phyloP scores from a whole-genome alignment of 2,113 vertebrate genomes.

The Tyrannus savana region DNA sequence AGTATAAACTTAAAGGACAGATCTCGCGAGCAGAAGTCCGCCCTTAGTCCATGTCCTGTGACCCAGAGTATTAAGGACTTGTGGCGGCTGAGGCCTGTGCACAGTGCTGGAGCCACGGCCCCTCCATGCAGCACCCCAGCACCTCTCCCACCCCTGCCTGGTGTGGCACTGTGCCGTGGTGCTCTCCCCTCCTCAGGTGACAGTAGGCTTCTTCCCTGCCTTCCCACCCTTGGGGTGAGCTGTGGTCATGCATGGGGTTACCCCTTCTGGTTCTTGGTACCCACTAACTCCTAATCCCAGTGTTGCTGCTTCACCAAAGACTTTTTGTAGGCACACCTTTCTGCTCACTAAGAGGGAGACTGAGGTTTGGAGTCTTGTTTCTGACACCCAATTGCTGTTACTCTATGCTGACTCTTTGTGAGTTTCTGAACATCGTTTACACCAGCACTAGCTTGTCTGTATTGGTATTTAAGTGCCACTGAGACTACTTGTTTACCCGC shows the following conservation, averaged over 20 bases:
- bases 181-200: neutral
- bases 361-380: neutral
- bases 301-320: neutral
- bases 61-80: neutral
- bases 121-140: neutral
- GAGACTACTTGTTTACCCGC: neutral
- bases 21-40: neutral
- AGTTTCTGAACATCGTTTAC: neutral
- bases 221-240: accelerated
- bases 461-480: neutral
- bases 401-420: neutral
- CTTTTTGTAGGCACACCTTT: neutral
- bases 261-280: neutral
- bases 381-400: neutral
- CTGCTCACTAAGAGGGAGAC: neutral
- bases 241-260: neutral
- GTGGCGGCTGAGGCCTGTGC: neutral
- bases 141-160: neutral
- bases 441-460: neutral
- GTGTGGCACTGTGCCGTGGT: accelerated
- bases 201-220: neutral
- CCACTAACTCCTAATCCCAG: neutral
- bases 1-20: neutral
- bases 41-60: neutral
- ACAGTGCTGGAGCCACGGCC: accelerated